Conservation (phyloP, 2,113 vertebrate genomes). For the Raja brachyura region DNA sequence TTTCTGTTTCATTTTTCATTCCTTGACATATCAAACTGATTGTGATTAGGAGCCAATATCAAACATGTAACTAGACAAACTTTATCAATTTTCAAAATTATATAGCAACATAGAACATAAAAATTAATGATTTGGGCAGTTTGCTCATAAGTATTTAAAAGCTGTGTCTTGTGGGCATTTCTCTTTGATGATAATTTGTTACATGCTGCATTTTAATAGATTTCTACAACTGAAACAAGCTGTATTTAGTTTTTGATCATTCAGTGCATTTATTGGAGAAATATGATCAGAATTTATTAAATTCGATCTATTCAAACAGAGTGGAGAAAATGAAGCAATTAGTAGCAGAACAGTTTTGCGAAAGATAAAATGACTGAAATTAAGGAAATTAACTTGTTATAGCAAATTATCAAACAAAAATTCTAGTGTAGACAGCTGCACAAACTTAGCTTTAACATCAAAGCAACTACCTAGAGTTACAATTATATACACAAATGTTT, state of each 20-base stretch:
- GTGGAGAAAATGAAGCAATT: not conserved
- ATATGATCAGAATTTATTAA: not conserved
- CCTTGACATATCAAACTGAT: conserved; percentile 4
- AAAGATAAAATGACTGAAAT: not conserved
- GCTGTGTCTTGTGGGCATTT: conserved; percentile 33
- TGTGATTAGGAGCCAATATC: conserved; percentile 1
- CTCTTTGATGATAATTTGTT: conserved; percentile 30
- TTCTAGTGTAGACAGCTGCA: too few species aligned
- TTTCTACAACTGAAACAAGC: not conserved
- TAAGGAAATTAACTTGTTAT: not conserved
- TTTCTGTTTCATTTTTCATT: not conserved
- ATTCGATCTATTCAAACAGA: not conserved
- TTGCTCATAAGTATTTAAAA: not conserved
- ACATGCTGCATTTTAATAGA: not conserved
- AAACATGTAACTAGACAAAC: not conserved
- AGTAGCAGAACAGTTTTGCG: not conserved
- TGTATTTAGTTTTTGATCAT: conserved; percentile 13
- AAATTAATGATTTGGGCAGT: not conserved
- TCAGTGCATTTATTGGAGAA: conserved; percentile 26
- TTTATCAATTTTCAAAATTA: not conserved
- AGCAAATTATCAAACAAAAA: conserved; percentile 1
- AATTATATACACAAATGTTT: not conserved
- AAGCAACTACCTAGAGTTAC: not conserved
- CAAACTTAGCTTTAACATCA: not conserved
- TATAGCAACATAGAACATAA: not conserved